Base-by-base conservation (phyloP, 2,888 invertebrate species). In the Amiota communis region DNA sequence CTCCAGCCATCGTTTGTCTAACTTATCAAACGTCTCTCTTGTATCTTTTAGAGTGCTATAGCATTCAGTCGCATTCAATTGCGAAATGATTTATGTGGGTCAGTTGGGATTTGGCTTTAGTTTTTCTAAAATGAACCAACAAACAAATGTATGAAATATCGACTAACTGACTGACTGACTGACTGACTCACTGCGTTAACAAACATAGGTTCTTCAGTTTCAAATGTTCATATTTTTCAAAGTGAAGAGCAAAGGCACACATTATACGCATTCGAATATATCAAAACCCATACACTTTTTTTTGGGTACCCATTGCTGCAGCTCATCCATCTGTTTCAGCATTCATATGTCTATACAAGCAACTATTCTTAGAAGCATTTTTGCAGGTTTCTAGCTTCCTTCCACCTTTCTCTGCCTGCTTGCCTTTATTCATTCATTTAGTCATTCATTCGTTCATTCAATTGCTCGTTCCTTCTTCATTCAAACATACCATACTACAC, bases 51-150 rank as follows among this genome's bases (percentile, higher is more conserved):
- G 36, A 36, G 36, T 36, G 36, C 36, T 6, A 36, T 6, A 36
- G 17, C 53, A 46, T 53, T 57, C 72, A 74, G 74, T 75, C 79
- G 76, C 80, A 82, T 84, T 82, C 82, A 86, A 87, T 86, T 84
- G 79, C 81, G 80, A 82, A 87, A 86, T 89, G 89, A 89, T 89
- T 88, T 89, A 89, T 89, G 80, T 84, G 82, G 85, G 80, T 86
- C 81, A 85, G 83, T 85, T 86, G 85, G 79, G 78, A 80, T 78
- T 80, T 80, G 64, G 23, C 48, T 46, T 53, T 23, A 20, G 15
- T 49, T 36, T 36, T 8, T 11, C 15, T 11, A 59, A 15, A 15
- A 23, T 2, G 9, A 15, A 17, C 59, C 47, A n/a, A 49, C 46
- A 23, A 46, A 36, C 36, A 36, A 47, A 15, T 36, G 51, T 49